Base-by-base conservation (phyloP, 2,888 invertebrate species). In the Keiferia lycopersicella region DNA sequence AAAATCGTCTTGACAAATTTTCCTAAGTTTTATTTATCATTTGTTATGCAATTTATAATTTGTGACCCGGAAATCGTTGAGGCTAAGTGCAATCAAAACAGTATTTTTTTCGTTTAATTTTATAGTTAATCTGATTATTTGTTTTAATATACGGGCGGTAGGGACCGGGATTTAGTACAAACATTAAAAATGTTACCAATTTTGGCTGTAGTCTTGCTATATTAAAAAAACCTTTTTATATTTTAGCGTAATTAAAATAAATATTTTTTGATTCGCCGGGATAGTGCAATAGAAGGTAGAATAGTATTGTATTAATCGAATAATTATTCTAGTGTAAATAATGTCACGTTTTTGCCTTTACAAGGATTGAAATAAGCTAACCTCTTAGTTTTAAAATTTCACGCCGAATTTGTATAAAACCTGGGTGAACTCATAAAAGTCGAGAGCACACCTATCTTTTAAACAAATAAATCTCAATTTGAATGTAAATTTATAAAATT, bases 211-310 rank as follows among this genome's bases (percentile, higher is more conserved):
- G 82, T 51, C 50, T 57, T 51, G 65, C 66, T 66, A 65, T 64
- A 50, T 68, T n/a, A n/a, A 56, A 26, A 30, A 39, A 67, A 68
- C 66, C 70, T 70, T 68, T 72, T 68, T 76, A 75, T 79, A 78
- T 75, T 79, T 80, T 85, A 84, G 83, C 77, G 73, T 82, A 80
- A 70, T 26, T 30, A 83, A 82, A 79, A 75, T 74, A 71, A 75
- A 75, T 80, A 82, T 83, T 83, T 86, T 82, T 78, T 77, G 80
- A 85, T 81, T 82, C 82, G 91, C 91, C 91, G 91, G 91, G 90
- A 86, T 87, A 86, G 91, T 91, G 91, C 91, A 91, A 91, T 91
- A 88, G 87, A 80, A 64, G 72, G 83, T 90, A 90, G 90, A 70
- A 77, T 88, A 88, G 86, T 65, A 39, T 72, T 77, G 79, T 81